These are phyloP conservation scores for Zaprionus camerounensis DNA, from an alignment of 1,140 invertebrate species.

Conservation along the genomic window DNA sequence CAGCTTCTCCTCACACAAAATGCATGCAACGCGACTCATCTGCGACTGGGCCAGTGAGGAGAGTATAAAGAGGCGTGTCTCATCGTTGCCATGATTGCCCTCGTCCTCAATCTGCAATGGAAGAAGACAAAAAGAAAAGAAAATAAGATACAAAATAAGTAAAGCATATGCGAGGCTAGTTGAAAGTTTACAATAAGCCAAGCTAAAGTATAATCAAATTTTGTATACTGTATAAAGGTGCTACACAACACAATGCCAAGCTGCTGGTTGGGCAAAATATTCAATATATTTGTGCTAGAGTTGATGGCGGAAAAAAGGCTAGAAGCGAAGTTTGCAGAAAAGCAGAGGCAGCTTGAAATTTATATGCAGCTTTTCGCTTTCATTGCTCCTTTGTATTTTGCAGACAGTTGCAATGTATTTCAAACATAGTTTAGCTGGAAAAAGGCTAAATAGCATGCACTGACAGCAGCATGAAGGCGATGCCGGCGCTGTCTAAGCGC, in stretches of 20 bases:
- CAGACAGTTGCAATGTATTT: not conserved
- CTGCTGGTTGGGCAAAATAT: constrained; percentile 21
- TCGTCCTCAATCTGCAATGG: constrained; percentile 96
- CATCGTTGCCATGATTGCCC: constrained; percentile 98
- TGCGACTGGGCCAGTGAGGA: constrained; percentile 94
- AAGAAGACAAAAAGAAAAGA: constrained; percentile 16
- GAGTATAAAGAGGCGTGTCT: constrained; percentile 96
- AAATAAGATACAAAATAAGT: constrained; percentile 26
- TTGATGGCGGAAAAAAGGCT: not conserved
- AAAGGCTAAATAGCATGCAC: not conserved
- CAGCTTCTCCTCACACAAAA: constrained; percentile 94
- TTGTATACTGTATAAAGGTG: not conserved
- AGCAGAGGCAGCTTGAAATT: not conserved
- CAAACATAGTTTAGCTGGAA: not conserved
- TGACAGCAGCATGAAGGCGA: constrained; percentile 33
- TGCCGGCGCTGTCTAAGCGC: constrained; percentile 63
- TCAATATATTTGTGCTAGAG: constrained; percentile 14
- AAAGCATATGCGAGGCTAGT: constrained; percentile 26
- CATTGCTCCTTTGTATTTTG: no score
- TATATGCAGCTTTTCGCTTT: not conserved
- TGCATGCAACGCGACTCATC: constrained; percentile 92
- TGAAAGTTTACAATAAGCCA: constrained; percentile 18
- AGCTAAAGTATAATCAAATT: constrained; percentile 39
- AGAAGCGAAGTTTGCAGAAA: not conserved
- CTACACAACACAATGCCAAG: constrained; percentile 30